Evolutionary conservation across 2,797 vertebrate species (phyloP).

Genomic region (Sebastiscus albofasciatus): DNA sequence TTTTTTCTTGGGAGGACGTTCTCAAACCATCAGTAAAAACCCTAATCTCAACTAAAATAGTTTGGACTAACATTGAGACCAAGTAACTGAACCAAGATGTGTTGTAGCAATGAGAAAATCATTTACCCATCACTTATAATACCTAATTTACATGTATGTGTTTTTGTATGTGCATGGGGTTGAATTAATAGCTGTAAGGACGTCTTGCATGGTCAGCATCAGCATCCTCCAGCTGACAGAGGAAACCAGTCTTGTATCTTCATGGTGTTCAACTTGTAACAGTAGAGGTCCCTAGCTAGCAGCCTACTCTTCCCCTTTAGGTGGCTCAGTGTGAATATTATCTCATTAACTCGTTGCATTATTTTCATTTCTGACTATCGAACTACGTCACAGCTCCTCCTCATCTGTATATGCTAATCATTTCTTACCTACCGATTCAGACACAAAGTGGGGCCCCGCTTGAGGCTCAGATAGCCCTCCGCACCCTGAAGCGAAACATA

Average conservation of each 20-base stretch:
- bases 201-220: no score
- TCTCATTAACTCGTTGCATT: conserved; percentile 11
- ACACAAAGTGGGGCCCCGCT: conserved; percentile 36
- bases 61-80: not conserved
- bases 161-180: not conserved
- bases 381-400: not conserved
- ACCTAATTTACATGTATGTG: not conserved
- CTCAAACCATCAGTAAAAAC: not conserved
- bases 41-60: not conserved
- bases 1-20: not conserved
- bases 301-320: not conserved
- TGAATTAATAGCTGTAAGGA: not conserved
- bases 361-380: conserved; percentile 21
- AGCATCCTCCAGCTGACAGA: no score
- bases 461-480: conserved; percentile 43
- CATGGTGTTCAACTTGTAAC: not conserved
- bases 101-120: not conserved
- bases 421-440: conserved; percentile 39
- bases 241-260: not conserved
- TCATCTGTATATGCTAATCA: conserved; percentile 45
- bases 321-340: conserved; percentile 2
- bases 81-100: fast-evolving
- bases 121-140: not conserved
- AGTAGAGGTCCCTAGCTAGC: not conserved
- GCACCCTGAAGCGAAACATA: conserved; percentile 56